Evolutionary conservation across 2,797 vertebrate species (phyloP), one percentile per base, ranked within the genome.

Genomic region (Eurystomus glaucurus): DNA sequence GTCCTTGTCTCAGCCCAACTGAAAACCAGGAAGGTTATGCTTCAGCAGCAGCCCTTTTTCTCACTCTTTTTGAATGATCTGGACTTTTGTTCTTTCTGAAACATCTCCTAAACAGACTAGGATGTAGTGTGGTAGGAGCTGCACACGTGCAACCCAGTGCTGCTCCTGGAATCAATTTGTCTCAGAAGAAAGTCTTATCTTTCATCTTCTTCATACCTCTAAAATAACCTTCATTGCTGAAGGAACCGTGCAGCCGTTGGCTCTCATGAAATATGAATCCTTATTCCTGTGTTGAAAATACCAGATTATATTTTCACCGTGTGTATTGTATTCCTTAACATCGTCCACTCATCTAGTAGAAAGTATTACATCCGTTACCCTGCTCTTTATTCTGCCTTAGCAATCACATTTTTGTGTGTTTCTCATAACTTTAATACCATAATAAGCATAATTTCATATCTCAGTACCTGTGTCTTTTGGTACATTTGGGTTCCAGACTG

Each of bases 201-300:
- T 88, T 81, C 85, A 85, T 95, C 90, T 92, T 90, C 85, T 84
- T 77, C 75, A 68, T 91, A 64, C 37, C 45, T 83, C 75, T 66
- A 78, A 90, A 85, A 75, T 70, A 96, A 41, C 31, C 11, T 15
- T 14, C 28, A 2, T 68, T 51, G 75, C 66, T 88, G 93, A 93
- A 74, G 87, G 81, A 94, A 85, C 81, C 16, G 26, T 57, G 69
- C 60, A 77, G 58, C 57, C 21, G 28, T 85, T 95, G 95, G 69
- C 87, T 93, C 2, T 0, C 17, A 14, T 17, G 78, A 45, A 79
- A 83, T 66, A 74, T 4, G 68, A 58, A 57, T 76, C 77, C 58
- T 75, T 57, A 13, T 14, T 58, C 51, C n/a, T 1, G 25, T 82
- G 94, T 45, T 91, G 93, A 93, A 91, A 96, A 58, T 15, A 46